Evolutionary conservation across 37 sponge, comb jelly and placozoan species (phyloP).

Genomic region (Hexactinellida sp.): DNA sequence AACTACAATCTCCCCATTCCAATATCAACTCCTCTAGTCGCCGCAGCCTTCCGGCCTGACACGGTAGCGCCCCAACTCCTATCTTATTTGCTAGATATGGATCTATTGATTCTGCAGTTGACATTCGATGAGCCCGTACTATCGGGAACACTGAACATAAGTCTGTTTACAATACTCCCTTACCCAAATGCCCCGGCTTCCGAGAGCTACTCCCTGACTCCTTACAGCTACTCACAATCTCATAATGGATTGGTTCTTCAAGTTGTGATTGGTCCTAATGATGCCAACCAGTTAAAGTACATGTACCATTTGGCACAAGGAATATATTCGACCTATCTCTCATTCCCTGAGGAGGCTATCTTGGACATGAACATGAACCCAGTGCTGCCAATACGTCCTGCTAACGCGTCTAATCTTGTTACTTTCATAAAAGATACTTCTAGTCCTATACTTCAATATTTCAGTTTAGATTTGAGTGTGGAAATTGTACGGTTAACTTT

Average conservation of each 20-base stretch:
- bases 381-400: slow-evolving; percentile 21
- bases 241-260: slow-evolving; percentile 47
- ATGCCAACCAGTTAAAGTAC: slow-evolving; percentile 44
- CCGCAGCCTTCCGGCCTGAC: background rate
- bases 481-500: slow-evolving; percentile 4
- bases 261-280: slow-evolving; percentile 23
- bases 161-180: slow-evolving; percentile 46
- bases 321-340: slow-evolving; percentile 51
- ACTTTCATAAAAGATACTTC: background rate
- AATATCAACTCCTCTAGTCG: background rate
- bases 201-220: background rate
- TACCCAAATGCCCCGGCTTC: background rate
- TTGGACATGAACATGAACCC: slow-evolving; percentile 49
- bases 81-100: slow-evolving; percentile 37
- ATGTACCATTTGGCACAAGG: slow-evolving; percentile 30
- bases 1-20: background rate
- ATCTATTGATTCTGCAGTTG: slow-evolving; percentile 30
- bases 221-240: slow-evolving; percentile 27
- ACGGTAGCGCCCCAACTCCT: slow-evolving; percentile 23
- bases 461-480: background rate
- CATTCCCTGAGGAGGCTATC: slow-evolving; percentile 40
- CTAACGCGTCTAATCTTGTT: background rate
- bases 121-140: slow-evolving; percentile 58
- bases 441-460: slow-evolving; percentile 4
- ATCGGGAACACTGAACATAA: slow-evolving; percentile 27